These are phyloP conservation scores for Aelia acuminata DNA, from an alignment of 2,888 invertebrate genomes.

Conservation along the genomic window DNA sequence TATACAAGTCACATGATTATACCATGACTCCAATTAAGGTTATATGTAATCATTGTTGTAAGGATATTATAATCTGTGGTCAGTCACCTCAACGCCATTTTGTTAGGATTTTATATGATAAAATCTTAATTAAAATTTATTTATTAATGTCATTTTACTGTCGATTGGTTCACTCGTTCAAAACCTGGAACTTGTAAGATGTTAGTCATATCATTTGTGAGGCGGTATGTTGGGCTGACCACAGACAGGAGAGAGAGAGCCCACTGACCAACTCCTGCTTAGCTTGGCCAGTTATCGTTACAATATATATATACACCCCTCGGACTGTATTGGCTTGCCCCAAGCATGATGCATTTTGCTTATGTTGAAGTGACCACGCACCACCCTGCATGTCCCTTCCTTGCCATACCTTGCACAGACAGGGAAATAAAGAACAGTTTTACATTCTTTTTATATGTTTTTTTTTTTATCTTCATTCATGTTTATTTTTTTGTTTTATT, in stretches of 20 bases:
- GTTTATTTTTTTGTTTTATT: background rate
- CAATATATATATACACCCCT: conserved; percentile 53
- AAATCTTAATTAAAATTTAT: background rate
- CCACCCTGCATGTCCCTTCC: conserved; percentile 53
- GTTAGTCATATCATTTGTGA: background rate
- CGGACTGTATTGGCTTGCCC: conserved; percentile 51
- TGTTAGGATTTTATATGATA: conserved; percentile 12
- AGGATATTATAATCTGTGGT: conserved; percentile 40
- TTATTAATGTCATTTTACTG: background rate
- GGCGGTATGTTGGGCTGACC: background rate
- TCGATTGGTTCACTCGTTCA: background rate
- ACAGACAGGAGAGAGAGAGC: conserved; percentile 45
- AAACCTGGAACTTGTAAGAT: background rate
- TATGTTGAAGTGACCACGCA: conserved; percentile 47
- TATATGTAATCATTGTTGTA: conserved; percentile 33
- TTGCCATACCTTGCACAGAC: conserved; percentile 42
- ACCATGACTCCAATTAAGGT: conserved; percentile 53
- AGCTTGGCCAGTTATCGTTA: conserved; percentile 52
- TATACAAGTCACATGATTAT: conserved; percentile 56
- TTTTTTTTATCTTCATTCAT: conserved; percentile 45
- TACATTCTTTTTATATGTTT: background rate
- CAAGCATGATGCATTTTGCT: conserved; percentile 54
- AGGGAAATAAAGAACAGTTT: conserved; percentile 58
- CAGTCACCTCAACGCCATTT: background rate
- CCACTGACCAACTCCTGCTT: conserved; percentile 54